phyloP scores from a whole-genome alignment of 2,888 invertebrate genomes.

The Marronus borbonicus region DNA sequence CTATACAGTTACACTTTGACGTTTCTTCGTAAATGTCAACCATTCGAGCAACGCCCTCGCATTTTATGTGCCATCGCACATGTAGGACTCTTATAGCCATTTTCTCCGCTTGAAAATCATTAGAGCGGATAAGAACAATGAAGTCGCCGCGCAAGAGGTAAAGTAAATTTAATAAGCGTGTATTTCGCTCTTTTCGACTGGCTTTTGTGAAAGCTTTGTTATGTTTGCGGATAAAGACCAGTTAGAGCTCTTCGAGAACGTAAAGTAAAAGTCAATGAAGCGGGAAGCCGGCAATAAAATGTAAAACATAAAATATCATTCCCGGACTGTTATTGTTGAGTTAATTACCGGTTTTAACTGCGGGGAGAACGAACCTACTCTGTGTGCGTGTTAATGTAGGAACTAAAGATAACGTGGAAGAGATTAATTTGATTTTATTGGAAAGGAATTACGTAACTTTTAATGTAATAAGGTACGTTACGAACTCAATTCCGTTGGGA shows the following conservation, averaged over 20 bases:
- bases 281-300: slow-evolving; percentile 16
- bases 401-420: background rate
- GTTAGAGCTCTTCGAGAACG: background rate
- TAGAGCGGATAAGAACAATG: slow-evolving; percentile 13
- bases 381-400: too few species aligned
- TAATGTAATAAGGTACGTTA: background rate
- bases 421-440: background rate
- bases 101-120: slow-evolving; percentile 20
- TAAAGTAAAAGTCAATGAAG: slow-evolving; percentile 36
- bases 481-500: too few species aligned
- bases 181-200: background rate
- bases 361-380: background rate
- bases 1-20: background rate
- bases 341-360: slow-evolving; percentile 18
- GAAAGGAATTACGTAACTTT: background rate
- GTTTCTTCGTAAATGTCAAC: slow-evolving; percentile 9
- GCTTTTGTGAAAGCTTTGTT: slow-evolving; percentile 6
- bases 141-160: background rate
- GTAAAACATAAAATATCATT: slow-evolving; percentile 29
- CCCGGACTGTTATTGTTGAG: slow-evolving; percentile 28
- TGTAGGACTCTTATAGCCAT: background rate
- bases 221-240: background rate
- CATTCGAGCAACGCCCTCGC: background rate
- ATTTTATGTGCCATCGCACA: slow-evolving; percentile 14
- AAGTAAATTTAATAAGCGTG: slow-evolving; percentile 22